Conservation (phyloP, 1,140 invertebrate species). For the Octopus sinensis region DNA sequence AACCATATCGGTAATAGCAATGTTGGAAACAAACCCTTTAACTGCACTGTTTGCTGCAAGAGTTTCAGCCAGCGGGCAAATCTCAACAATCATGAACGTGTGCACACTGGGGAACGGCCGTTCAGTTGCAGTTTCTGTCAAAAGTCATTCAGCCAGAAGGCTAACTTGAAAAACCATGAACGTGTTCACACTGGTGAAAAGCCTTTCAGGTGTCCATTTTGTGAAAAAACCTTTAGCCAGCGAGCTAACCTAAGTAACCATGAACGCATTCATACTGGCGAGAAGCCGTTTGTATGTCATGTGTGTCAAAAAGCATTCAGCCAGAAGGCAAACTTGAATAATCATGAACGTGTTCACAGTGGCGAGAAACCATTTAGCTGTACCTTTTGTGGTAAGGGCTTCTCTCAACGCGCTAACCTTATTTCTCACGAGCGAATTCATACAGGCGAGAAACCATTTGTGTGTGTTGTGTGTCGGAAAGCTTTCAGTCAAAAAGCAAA, state of each 20-base stretch:
- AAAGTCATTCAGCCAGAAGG: conserved; percentile 16
- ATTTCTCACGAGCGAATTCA: conserved; percentile 76
- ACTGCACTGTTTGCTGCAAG: conserved; percentile 18
- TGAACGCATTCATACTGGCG: conserved; percentile 32
- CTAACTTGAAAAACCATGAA: conserved; percentile 27
- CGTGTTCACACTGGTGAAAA: conserved; percentile 27
- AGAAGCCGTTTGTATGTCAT: conserved; percentile 29
- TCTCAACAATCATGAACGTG: conserved; percentile 21
- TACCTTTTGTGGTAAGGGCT: conserved; percentile 83
- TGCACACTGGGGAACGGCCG: conserved; percentile 19
- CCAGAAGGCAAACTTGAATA: conserved; percentile 26
- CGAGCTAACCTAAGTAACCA: conserved; percentile 25
- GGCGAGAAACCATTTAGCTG: conserved; percentile 63
- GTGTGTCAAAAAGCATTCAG: conserved; percentile 29
- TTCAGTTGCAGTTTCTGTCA: conserved; percentile 19
- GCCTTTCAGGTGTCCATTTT: conserved; percentile 23
- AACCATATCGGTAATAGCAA: neutral
- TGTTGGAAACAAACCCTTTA: conserved; percentile 48
- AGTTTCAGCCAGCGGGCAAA: conserved; percentile 18
- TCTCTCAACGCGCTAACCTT: conserved; percentile 82
- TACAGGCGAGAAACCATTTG: conserved; percentile 76
- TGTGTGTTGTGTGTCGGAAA: conserved; percentile 72
- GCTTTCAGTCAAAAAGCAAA: conserved; percentile 83
- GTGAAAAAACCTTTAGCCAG: conserved; percentile 26
- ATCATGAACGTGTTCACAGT: conserved; percentile 21